Base-by-base conservation (phyloP, 1,140 invertebrate genomes). In the Caenorhabditis inopinata region DNA sequence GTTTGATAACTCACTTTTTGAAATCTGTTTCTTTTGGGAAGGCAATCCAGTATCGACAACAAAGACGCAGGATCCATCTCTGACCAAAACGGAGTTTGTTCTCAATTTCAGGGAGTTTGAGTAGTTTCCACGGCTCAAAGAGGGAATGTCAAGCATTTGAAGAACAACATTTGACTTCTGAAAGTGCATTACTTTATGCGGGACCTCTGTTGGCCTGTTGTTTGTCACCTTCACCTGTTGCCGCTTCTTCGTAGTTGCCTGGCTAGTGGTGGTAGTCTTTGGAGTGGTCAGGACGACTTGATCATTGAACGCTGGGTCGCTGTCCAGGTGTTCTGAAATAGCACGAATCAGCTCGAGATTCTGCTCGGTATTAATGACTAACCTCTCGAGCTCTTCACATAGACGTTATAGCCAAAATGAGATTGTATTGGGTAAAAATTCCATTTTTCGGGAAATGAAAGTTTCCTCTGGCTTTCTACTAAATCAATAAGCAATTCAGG, bases 241-340 rank as follows among this genome's bases (percentile, higher is more conserved):
- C n/a, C 58, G 58, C 21, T 68, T 68, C 12, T 32, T 68, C 1
- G 58, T 68, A 9, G 58, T 68, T 18, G 58, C 38, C 0, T 18
- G 7, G 2, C 29, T 42, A 2, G 58, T 68, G 4, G 58, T 68
- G 1, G 58, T 23, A 6, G 58, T 38, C 27, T 42, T 68, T 2
- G 58, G 58, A 9, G 58, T 68, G 2, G 58, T 68, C 12, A 68
- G 58, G 21, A 68, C 12, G 11, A 68, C 58, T 68, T 68, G 58
- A 68, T 68, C 38, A 21, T 68, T 68, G 58, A 68, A 68, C 35
- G 58, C n/a, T 21, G 58, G 32, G 23, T 68, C 58, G 38, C 58
- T 68, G 35, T 68, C 58, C 38, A 68, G 25, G 35, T 68, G 58
- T 21, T 68, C 58, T 68, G n/a, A 68, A 68, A 35, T 27, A n/a